Conservation (phyloP, 2,113 vertebrate species). For the Xenopus tropicalis region DNA sequence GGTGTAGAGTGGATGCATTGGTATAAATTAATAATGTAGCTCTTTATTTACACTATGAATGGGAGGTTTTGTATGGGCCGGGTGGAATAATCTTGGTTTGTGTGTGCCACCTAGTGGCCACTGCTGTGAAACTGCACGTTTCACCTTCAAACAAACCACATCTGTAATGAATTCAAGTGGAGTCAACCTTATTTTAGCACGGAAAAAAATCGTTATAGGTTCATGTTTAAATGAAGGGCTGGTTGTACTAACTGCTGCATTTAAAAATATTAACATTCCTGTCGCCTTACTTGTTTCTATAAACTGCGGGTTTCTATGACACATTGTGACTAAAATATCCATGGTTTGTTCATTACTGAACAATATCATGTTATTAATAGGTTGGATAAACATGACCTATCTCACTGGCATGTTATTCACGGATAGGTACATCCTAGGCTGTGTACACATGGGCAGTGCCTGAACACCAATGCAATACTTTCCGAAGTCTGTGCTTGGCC, state of each 20-base stretch:
- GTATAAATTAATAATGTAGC: slow-evolving; percentile 78
- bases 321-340: slow-evolving; percentile 35
- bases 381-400: slow-evolving; percentile 17
- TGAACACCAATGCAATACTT: too few species aligned
- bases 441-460: too few species aligned
- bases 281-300: slow-evolving; percentile 31
- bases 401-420: not conserved
- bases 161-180: slow-evolving; percentile 39
- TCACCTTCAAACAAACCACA: slow-evolving; percentile 36
- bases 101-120: slow-evolving; percentile 68
- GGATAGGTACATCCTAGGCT: not conserved
- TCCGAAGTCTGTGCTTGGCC: too few species aligned
- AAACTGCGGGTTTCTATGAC: slow-evolving; percentile 14
- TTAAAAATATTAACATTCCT: slow-evolving; percentile 36
- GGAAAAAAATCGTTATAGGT: slow-evolving; percentile 30
- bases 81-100: slow-evolving; percentile 47
- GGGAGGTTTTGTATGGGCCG: slow-evolving; percentile 57
- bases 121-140: not conserved
- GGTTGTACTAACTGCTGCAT: slow-evolving; percentile 23
- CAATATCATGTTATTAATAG: slow-evolving; percentile 6
- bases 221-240: slow-evolving; percentile 30
- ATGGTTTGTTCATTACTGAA: slow-evolving; percentile 9
- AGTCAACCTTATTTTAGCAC: slow-evolving; percentile 19
- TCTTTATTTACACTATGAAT: slow-evolving; percentile 76
- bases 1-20: slow-evolving; percentile 58